These are phyloP conservation scores for Acyrthosiphon pisum DNA, from an alignment of 1,140 invertebrate genomes.

Conservation along the genomic window DNA sequence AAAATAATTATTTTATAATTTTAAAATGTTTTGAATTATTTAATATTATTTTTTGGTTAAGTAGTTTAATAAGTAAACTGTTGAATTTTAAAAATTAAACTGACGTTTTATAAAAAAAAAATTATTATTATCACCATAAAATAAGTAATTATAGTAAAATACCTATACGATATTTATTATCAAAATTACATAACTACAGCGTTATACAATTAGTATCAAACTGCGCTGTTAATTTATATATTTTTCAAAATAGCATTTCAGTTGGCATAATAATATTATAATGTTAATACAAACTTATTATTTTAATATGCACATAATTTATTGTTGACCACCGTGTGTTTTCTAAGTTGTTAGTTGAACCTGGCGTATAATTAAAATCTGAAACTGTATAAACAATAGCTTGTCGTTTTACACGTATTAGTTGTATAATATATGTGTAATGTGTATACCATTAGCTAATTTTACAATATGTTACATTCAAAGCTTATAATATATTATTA, in stretches of 20 bases:
- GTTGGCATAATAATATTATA: background rate
- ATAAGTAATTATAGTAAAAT: background rate
- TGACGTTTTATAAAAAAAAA: background rate
- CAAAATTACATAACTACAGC: background rate
- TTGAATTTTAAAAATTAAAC: background rate
- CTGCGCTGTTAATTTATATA: background rate
- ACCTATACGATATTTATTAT: background rate
- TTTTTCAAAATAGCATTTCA: background rate
- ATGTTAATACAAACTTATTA: background rate
- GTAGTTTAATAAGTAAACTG: background rate
- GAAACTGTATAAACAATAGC: background rate
- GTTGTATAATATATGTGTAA: background rate
- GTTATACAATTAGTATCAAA: background rate
- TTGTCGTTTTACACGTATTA: background rate
- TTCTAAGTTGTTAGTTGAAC: conserved; percentile 23
- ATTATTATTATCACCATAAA: background rate
- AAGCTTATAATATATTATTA: conserved; percentile 14
- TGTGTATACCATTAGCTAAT: background rate
- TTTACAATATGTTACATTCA: conserved; percentile 2
- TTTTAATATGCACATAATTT: background rate
- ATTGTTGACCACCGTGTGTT: conserved; percentile 14
- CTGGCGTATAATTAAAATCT: conserved; percentile 15
- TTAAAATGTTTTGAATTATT: background rate
- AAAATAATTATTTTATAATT: background rate
- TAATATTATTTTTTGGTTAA: background rate